Conservation (phyloP, 2,113 vertebrate genomes). For the Crocuta crocuta region DNA sequence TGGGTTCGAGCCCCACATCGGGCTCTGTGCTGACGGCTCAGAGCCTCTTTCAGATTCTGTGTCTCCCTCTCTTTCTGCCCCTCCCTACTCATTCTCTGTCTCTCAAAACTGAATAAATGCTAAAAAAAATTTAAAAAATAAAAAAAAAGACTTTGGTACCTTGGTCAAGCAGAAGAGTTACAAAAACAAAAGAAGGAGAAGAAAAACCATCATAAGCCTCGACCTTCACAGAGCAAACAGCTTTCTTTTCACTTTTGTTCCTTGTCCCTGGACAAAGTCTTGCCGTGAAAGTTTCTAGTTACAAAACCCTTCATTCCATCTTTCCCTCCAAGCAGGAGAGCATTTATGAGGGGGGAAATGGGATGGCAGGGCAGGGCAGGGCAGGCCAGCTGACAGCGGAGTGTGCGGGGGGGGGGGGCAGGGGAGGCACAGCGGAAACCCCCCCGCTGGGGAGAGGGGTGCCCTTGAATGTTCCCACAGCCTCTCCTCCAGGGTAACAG, state of each 20-base stretch:
- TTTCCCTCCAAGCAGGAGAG: neutral
- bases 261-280: neutral
- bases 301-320: neutral
- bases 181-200: neutral
- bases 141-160: neutral
- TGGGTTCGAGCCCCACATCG: too few relatives aligned
- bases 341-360: neutral
- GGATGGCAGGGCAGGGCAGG: accelerated
- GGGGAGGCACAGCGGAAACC: neutral
- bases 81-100: too few relatives aligned
- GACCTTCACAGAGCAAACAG: neutral
- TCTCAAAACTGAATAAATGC: too few relatives aligned
- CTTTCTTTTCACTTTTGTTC: neutral
- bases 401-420: accelerated
- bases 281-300: neutral
- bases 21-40: too few relatives aligned
- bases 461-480: neutral
- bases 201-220: neutral
- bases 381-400: accelerated
- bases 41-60: too few relatives aligned
- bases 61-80: too few relatives aligned
- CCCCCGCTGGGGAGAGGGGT: too few relatives aligned
- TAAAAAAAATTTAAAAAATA: too few relatives aligned
- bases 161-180: neutral
- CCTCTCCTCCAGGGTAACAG: neutral